Evolutionary conservation across 2,113 vertebrate genomes (phyloP).

Genomic region (Neoarius graeffei): DNA sequence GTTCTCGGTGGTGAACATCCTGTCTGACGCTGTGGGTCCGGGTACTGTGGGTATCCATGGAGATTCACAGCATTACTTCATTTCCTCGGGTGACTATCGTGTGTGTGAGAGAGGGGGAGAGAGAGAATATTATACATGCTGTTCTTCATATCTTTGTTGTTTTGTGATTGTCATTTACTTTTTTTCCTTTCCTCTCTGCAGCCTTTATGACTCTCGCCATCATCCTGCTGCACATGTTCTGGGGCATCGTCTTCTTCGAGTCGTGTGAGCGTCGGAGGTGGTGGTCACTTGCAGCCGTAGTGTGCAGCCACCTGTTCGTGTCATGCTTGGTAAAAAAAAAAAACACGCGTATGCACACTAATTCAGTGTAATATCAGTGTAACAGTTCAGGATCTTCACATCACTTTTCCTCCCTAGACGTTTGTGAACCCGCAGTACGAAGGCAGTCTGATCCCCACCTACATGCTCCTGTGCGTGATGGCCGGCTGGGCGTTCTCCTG

Average conservation of each 20-base stretch:
- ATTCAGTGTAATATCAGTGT: not conserved
- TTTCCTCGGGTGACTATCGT: slow-evolving; percentile 76
- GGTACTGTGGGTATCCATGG: slow-evolving; percentile 84
- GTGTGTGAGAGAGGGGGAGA: too few species aligned
- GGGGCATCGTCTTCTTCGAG: slow-evolving; percentile 84
- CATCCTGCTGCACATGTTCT: slow-evolving; percentile 82
- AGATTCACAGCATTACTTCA: slow-evolving; percentile 84
- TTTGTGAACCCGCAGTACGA: slow-evolving; percentile 76
- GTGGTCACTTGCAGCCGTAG: slow-evolving; percentile 71
- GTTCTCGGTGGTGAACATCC: slow-evolving; percentile 84
- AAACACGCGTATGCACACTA: not conserved
- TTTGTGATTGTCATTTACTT: not conserved
- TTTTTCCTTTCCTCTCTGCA: slow-evolving; percentile 50
- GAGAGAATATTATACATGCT: not conserved
- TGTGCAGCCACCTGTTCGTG: slow-evolving; percentile 75
- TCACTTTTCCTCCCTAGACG: slow-evolving; percentile 63
- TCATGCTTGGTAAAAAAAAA: slow-evolving; percentile 71
- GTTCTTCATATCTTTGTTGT: not conserved
- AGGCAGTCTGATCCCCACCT: slow-evolving; percentile 71
- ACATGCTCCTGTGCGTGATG: slow-evolving; percentile 72
- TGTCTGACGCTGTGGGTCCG: slow-evolving; percentile 81
- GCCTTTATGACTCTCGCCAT: slow-evolving; percentile 86
- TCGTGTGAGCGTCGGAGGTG: slow-evolving; percentile 80
- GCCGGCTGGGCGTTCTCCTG: slow-evolving; percentile 76
- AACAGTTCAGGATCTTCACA: not conserved